Conservation (phyloP, 2,113 vertebrate species). For the Sporophila hypoxantha region DNA sequence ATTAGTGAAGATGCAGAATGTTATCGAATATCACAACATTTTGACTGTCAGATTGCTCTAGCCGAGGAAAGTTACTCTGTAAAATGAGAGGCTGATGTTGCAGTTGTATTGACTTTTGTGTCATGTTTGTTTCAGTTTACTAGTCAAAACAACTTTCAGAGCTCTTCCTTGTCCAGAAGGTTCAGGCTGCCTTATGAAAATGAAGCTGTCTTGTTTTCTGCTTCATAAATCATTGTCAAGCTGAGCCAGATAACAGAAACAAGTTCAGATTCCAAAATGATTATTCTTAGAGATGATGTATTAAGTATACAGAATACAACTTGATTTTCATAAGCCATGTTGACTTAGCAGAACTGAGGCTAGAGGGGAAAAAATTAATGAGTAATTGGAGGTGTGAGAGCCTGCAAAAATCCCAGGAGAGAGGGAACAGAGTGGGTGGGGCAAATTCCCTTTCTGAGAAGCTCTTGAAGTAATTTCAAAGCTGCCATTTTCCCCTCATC, state of each 20-base stretch:
- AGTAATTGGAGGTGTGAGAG: conserved; percentile 40
- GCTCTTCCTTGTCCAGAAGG: conserved; percentile 72
- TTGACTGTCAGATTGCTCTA: conserved; percentile 63
- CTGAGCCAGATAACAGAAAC: conserved; percentile 68
- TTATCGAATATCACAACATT: conserved; percentile 59
- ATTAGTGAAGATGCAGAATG: conserved; percentile 64
- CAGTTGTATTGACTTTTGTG: conserved; percentile 79
- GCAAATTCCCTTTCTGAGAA: not conserved
- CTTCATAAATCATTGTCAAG: conserved; percentile 83
- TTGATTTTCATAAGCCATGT: conserved; percentile 70
- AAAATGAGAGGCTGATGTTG: conserved; percentile 67
- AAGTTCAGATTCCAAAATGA: conserved; percentile 76
- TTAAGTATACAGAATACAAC: conserved; percentile 73
- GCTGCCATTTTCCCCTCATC: conserved; percentile 19
- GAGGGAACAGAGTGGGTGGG: not conserved
- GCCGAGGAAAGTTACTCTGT: conserved; percentile 52
- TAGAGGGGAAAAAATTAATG: conserved; percentile 36
- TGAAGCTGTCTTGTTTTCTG: conserved; percentile 79
- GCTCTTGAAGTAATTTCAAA: conserved; percentile 29
- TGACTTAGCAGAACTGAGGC: conserved; percentile 70
- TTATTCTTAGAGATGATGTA: conserved; percentile 76
- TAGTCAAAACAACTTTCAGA: conserved; percentile 79
- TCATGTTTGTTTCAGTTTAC: conserved; percentile 78
- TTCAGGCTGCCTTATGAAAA: conserved; percentile 77
- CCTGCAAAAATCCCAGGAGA: conserved; percentile 12